These are phyloP conservation scores for Sisor rabdophorus DNA, from an alignment of 2,113 vertebrate species.

Conservation along the genomic window DNA sequence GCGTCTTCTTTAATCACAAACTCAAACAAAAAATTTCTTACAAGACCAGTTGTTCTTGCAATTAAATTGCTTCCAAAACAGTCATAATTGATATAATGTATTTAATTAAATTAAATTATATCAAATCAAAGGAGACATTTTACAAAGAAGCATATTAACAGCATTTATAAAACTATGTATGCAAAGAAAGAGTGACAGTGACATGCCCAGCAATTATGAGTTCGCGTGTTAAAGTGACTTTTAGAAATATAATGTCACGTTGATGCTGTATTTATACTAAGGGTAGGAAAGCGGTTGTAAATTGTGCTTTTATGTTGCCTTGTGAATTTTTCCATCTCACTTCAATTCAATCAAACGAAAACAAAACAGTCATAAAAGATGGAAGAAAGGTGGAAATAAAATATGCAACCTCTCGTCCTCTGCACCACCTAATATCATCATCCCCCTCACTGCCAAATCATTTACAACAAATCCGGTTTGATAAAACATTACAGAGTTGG, in stretches of 20 bases:
- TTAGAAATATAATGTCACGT: constrained; percentile 17
- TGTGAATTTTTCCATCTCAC: constrained; percentile 3
- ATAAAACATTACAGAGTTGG: constrained; percentile 64
- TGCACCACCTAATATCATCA: constrained; percentile 43
- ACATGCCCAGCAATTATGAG: constrained; percentile 6
- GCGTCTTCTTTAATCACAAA: constrained; percentile 4
- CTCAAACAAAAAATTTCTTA: not conserved
- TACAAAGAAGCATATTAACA: not conserved
- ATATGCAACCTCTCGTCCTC: constrained; percentile 38
- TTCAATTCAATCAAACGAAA: constrained; percentile 34
- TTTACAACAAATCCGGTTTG: constrained; percentile 69
- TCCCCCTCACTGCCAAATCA: constrained; percentile 65
- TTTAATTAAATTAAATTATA: not conserved
- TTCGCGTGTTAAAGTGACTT: constrained; percentile 21
- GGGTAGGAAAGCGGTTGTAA: constrained; percentile 22
- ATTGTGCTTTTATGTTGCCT: not conserved
- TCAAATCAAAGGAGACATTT: not conserved
- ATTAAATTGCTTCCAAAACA: not conserved
- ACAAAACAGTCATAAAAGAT: constrained; percentile 43
- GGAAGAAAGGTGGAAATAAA: constrained; percentile 29
- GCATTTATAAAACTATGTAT: not conserved
- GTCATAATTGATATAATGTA: not conserved
- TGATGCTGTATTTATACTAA: constrained; percentile 10
- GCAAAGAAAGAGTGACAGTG: not conserved
- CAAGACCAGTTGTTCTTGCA: not conserved